Conservation (phyloP, 2,113 vertebrate genomes). For the Ptilonorhynchus violaceus region DNA sequence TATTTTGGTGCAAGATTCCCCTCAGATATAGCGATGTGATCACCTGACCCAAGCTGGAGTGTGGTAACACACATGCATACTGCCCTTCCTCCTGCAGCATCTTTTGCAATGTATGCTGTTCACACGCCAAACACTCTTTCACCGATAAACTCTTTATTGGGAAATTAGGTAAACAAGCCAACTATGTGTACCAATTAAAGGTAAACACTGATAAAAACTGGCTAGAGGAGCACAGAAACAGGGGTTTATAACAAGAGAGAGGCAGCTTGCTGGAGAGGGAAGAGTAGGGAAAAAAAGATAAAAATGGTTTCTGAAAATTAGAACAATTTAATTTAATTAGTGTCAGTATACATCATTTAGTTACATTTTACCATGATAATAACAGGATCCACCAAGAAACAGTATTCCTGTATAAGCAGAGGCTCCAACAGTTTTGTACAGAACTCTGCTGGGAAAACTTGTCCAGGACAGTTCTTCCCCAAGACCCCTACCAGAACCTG, state of each 20-base stretch:
- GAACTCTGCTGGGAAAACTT: neutral
- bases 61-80: neutral
- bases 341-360: neutral
- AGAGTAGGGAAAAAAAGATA: neutral
- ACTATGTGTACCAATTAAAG: neutral
- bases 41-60: neutral
- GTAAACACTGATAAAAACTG: neutral
- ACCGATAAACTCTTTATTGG: neutral
- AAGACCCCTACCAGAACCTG: neutral
- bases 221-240: neutral
- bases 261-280: neutral
- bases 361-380: neutral
- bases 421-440: neutral
- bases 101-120: constrained; percentile 21
- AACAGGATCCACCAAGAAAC: neutral
- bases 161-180: constrained; percentile 25
- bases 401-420: neutral
- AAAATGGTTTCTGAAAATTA: neutral
- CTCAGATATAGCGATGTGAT: neutral
- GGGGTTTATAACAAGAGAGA: neutral
- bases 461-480: neutral
- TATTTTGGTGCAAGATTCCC: constrained; percentile 6
- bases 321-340: neutral
- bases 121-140: neutral
- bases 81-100: neutral